Conservation (phyloP, 2,888 invertebrate species). For the Trachelus stipa region DNA sequence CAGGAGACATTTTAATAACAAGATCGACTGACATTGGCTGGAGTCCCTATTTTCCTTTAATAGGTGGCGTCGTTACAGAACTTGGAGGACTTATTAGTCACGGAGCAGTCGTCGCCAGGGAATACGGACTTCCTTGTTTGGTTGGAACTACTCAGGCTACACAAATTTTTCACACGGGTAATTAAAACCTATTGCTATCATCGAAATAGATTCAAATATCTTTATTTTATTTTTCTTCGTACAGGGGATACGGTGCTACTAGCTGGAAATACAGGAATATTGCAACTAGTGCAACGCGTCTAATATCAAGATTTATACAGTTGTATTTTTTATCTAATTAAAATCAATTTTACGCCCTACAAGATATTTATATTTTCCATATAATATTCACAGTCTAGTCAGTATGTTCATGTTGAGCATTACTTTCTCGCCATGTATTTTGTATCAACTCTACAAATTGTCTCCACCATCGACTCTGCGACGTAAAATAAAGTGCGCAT, state of each 20-base stretch:
- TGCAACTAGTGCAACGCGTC: slow-evolving; percentile 35
- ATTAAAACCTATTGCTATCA: background rate
- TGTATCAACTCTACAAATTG: slow-evolving; percentile 86
- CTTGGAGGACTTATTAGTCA: slow-evolving; percentile 86
- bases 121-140: slow-evolving; percentile 85
- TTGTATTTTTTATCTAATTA: background rate
- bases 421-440: slow-evolving; percentile 89
- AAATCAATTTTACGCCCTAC: background rate
- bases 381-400: slow-evolving; percentile 67
- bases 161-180: slow-evolving; percentile 75
- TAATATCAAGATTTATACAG: background rate
- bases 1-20: slow-evolving; percentile 81
- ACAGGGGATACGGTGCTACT: slow-evolving; percentile 44
- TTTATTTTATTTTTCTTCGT: slow-evolving; percentile 16
- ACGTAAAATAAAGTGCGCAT: slow-evolving; percentile 81
- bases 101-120: slow-evolving; percentile 86
- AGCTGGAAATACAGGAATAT: slow-evolving; percentile 34
- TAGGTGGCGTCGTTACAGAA: slow-evolving; percentile 84
- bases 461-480: slow-evolving; percentile 81
- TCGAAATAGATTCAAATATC: background rate
- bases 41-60: slow-evolving; percentile 86
- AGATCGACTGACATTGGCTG: slow-evolving; percentile 85
- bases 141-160: slow-evolving; percentile 81
- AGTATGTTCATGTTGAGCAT: slow-evolving; percentile 83
- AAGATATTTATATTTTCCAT: background rate